Conservation (phyloP, 64 coral and sea anemone species). For the Dendronephthya gigantea region DNA sequence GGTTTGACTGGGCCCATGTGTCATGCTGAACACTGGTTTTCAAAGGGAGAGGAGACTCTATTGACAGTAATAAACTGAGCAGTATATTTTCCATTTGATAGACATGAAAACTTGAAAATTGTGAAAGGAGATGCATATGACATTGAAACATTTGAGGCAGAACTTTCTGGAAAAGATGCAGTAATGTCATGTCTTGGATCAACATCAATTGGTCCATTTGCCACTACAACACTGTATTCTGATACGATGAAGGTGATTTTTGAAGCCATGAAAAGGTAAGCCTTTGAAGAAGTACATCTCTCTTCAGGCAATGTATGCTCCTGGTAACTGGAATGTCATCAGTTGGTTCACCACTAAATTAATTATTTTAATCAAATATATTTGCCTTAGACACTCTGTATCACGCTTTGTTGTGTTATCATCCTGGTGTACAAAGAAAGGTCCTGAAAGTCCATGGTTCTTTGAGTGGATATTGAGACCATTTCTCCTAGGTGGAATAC, state of each 20-base stretch:
- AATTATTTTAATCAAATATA: no score
- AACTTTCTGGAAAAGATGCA: constrained; percentile 17
- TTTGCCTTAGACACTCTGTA: neutral
- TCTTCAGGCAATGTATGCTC: no score
- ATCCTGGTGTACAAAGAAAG: constrained; percentile 3
- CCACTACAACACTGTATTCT: constrained; percentile 22
- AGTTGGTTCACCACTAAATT: no score
- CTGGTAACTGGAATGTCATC: no score
- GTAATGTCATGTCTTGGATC: constrained; percentile 12
- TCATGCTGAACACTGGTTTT: no score
- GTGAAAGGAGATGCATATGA: constrained; percentile 32
- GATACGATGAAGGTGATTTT: constrained; percentile 21
- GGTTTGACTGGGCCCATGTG: no score
- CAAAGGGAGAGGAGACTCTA: no score
- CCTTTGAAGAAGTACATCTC: neutral
- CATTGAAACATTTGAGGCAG: neutral
- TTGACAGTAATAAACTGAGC: neutral
- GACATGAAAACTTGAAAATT: constrained; percentile 13
- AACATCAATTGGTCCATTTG: neutral
- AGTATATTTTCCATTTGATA: neutral
- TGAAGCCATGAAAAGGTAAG: constrained; percentile 23
- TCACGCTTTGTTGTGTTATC: neutral
- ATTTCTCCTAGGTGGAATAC: neutral
- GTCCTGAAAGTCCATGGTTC: neutral
- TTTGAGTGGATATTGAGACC: constrained; percentile 21